phyloP scores from a whole-genome alignment of 2,113 vertebrate genomes.

The Austrofundulus limnaeus region DNA sequence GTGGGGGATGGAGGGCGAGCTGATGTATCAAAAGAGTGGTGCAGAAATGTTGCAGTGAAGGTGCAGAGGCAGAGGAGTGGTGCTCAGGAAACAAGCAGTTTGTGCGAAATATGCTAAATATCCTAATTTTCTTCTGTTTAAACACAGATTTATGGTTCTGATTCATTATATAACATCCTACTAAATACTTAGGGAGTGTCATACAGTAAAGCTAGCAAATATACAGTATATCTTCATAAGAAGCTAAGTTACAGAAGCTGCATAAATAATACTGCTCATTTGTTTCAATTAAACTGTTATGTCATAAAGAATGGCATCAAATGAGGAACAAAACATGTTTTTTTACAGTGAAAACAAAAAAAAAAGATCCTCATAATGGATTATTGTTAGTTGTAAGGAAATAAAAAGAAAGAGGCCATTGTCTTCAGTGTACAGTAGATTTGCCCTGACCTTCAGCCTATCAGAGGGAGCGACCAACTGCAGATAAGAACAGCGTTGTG shows the following conservation, averaged over 20 bases:
- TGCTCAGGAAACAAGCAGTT: conserved; percentile 7
- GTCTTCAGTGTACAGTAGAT: conserved; percentile 23
- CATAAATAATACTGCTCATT: too few relatives aligned
- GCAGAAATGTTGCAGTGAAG: conserved; percentile 35
- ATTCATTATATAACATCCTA: too few relatives aligned
- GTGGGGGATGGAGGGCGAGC: conserved; percentile 39
- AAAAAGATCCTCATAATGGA: conserved; percentile 18
- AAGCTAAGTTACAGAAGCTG: too few relatives aligned
- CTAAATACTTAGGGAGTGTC: too few relatives aligned
- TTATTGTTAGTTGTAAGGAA: conserved; percentile 23
- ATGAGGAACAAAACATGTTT: background rate
- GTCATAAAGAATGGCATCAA: too few relatives aligned
- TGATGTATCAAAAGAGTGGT: conserved; percentile 38
- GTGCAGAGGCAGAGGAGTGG: conserved; percentile 25
- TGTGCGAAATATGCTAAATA: too few relatives aligned
- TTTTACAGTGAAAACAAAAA: conserved; percentile 5
- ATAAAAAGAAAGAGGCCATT: conserved; percentile 40
- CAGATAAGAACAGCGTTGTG: conserved; percentile 57
- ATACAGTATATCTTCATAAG: too few relatives aligned
- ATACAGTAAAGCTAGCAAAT: too few relatives aligned
- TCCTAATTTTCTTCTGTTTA: too few relatives aligned
- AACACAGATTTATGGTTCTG: too few relatives aligned
- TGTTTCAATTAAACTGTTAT: too few relatives aligned
- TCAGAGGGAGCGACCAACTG: conserved; percentile 40
- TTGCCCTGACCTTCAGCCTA: conserved; percentile 51